These are phyloP conservation scores for Mesocentrotus franciscanus DNA, from an alignment of 53 echinoderm and acorn worm species.

Conservation along the genomic window DNA sequence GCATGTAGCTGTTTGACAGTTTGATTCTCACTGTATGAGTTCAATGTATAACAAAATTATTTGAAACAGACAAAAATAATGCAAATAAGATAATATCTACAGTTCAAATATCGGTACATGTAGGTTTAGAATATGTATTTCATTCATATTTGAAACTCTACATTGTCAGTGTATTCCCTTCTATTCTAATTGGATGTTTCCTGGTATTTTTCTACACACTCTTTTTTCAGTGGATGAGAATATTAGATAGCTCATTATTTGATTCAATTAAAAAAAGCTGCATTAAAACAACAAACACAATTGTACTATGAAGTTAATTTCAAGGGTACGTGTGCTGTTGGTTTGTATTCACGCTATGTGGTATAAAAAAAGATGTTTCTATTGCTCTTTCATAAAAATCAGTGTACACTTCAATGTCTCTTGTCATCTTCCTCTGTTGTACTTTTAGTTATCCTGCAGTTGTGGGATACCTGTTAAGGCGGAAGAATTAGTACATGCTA, in stretches of 20 bases:
- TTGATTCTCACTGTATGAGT: not conserved
- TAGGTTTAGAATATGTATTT: not conserved
- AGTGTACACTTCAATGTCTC: not conserved
- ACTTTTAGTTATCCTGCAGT: not conserved
- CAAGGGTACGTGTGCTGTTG: too few species aligned
- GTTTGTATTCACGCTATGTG: not conserved
- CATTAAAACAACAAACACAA: too few species aligned
- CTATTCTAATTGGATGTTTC: not conserved
- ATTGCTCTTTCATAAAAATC: not conserved
- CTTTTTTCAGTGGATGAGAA: not conserved
- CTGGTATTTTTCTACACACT: not conserved
- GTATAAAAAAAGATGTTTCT: not conserved
- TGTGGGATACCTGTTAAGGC: constrained; percentile 13
- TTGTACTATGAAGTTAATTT: too few species aligned
- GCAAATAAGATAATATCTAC: too few species aligned
- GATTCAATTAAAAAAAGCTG: not conserved
- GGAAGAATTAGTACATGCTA: constrained; percentile 26
- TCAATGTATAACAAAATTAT: not conserved
- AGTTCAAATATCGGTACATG: not conserved
- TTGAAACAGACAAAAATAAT: too few species aligned
- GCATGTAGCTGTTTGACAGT: not conserved
- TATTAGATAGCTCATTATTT: not conserved
- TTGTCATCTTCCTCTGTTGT: not conserved
- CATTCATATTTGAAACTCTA: too few species aligned
- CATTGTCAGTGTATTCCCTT: too few species aligned